Evolutionary conservation across 2,113 vertebrate genomes (phyloP).

Genomic region (Zapus hudsonius): DNA sequence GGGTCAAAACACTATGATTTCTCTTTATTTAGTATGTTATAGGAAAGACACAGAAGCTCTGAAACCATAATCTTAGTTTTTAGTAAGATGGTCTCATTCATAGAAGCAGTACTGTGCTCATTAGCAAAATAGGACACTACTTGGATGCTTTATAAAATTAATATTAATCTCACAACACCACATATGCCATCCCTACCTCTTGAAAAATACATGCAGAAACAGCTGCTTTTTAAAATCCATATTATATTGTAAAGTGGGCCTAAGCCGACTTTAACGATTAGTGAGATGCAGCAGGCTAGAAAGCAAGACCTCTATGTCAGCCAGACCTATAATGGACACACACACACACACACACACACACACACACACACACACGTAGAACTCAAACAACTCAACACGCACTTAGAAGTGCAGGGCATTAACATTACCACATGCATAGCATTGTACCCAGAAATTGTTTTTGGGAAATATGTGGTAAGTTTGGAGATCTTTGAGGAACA

Average conservation of each 20-base stretch:
- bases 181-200: background rate
- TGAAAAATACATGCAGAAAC: background rate
- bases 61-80: conserved; percentile 27
- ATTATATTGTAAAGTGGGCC: background rate
- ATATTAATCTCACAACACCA: conserved; percentile 32
- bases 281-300: conserved; percentile 34
- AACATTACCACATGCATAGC: conserved; percentile 53
- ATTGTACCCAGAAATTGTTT: conserved; percentile 76
- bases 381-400: conserved; percentile 44
- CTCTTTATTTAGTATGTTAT: conserved; percentile 13
- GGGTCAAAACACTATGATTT: conserved; percentile 20
- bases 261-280: conserved; percentile 55
- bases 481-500: conserved; percentile 59
- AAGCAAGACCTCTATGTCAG: conserved; percentile 47
- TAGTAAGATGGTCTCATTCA: conserved; percentile 61
- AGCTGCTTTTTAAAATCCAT: background rate
- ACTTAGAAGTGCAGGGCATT: conserved; percentile 5
- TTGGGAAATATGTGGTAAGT: conserved; percentile 64
- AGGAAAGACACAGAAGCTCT: conserved; percentile 7
- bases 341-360: too few relatives aligned
- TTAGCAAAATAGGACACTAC: conserved; percentile 59
- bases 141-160: conserved; percentile 36
- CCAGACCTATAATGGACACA: background rate
- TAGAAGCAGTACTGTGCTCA: conserved; percentile 61
- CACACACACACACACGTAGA: conserved; percentile 39